Evolutionary conservation across 2,797 vertebrate species (phyloP).

Genomic region (Limosa lapponica): DNA sequence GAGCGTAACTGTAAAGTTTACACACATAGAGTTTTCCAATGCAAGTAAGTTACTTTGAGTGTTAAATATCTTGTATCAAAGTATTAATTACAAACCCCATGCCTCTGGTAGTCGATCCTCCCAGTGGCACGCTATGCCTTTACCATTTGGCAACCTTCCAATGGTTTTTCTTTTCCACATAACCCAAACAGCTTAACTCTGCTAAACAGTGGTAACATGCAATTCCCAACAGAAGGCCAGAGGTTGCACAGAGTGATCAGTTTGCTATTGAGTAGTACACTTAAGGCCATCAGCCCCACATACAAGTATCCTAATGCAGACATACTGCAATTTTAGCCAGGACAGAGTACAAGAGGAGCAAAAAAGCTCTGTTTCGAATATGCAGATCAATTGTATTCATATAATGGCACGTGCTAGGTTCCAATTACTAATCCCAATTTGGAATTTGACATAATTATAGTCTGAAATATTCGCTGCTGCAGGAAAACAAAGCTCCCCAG

Average conservation of each 20-base stretch:
- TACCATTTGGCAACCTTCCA: background rate
- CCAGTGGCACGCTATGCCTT: background rate
- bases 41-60: background rate
- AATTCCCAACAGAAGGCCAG: background rate
- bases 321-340: background rate
- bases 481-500: background rate
- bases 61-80: background rate
- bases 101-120: background rate
- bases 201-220: constrained; percentile 5
- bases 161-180: background rate
- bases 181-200: constrained; percentile 19
- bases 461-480: background rate
- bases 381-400: background rate
- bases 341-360: background rate
- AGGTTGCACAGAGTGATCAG: background rate
- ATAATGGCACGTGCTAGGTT: background rate
- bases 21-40: background rate
- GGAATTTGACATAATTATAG: background rate
- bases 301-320: background rate
- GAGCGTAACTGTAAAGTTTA: background rate
- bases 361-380: background rate
- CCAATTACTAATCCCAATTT: background rate
- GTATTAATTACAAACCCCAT: constrained; percentile 1
- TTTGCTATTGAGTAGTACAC: background rate
- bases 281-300: background rate